Evolutionary conservation across 2,797 vertebrate genomes (phyloP), one percentile per base, ranked within the genome.

Genomic region (Aeoliscus strigatus): DNA sequence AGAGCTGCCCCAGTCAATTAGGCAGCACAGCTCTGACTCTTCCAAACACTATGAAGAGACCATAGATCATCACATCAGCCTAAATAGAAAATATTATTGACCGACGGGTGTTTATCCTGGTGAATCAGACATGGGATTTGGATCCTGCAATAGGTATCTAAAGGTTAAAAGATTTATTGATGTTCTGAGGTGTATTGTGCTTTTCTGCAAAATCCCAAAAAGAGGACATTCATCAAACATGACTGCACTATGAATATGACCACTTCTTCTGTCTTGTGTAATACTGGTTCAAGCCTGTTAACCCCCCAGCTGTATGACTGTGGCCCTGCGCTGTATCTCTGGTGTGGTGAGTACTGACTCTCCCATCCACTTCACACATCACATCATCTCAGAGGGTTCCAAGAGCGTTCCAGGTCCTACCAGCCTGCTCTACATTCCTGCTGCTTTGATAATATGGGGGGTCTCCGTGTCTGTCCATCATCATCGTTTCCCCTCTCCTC

Each of bases 391-490:
- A 78, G 67, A 80, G 74, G 54, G 70, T 66, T 68, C 27, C 64
- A 55, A 60, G 71, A 70, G 68, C 58, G 73, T 70, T 83, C 77
- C 82, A 82, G 84, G 80, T 73, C 60, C 68, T 47, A 73, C 76
- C 73, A 83, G 77, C 60, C 82, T 40, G 68, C 64, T 64, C 68
- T 60, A 75, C 86, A 89, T 90, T 89, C 89, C 80, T 87, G 71
- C 47, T 65, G 75, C 85, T 87, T 87, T 87, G 86, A 88, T 87
- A 86, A 81, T 62, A 62, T 65, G 75, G 28, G 64, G 70, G 70
- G 77, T 83, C 71, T 71, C 75, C 67, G 12, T 79, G 84, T 88
- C 86, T 89, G 85, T 89, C 87, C 86, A 86, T 89, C 88, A 88
- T 89, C 87, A 88, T 77, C 60, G 48, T 79, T 77, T 78, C 51